Evolutionary conservation across 2,113 vertebrate species (phyloP).

Genomic region (Gallinago undulata): DNA sequence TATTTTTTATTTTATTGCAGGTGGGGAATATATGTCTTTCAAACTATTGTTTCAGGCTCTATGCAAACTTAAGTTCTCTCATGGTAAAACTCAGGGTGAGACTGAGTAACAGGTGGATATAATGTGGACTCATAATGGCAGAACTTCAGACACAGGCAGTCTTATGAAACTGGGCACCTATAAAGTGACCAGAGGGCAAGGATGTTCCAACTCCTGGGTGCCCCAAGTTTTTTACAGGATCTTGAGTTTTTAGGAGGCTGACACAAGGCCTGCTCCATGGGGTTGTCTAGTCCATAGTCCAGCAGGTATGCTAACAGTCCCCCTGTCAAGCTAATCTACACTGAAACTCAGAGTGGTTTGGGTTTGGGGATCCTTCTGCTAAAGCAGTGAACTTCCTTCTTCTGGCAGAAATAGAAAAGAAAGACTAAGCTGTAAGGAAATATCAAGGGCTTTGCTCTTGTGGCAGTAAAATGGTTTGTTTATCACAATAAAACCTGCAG

Average conservation of each 20-base stretch:
- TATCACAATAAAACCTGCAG: neutral
- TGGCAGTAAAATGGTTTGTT: neutral
- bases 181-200: neutral
- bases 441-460: neutral
- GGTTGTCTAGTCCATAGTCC: neutral
- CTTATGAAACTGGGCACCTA: neutral
- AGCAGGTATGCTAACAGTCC: neutral
- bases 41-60: constrained; percentile 35
- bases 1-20: neutral
- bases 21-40: neutral
- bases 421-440: neutral
- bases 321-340: neutral
- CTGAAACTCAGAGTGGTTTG: neutral
- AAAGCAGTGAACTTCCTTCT: neutral
- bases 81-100: neutral
- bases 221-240: neutral
- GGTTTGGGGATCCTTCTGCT: neutral
- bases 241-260: neutral
- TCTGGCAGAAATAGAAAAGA: neutral
- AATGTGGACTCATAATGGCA: neutral
- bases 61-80: neutral
- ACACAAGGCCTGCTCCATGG: fast-evolving
- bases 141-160: neutral
- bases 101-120: neutral
- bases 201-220: neutral